These are phyloP conservation scores for Laticauda colubrina DNA, from an alignment of 2,113 vertebrate species.

Conservation along the genomic window DNA sequence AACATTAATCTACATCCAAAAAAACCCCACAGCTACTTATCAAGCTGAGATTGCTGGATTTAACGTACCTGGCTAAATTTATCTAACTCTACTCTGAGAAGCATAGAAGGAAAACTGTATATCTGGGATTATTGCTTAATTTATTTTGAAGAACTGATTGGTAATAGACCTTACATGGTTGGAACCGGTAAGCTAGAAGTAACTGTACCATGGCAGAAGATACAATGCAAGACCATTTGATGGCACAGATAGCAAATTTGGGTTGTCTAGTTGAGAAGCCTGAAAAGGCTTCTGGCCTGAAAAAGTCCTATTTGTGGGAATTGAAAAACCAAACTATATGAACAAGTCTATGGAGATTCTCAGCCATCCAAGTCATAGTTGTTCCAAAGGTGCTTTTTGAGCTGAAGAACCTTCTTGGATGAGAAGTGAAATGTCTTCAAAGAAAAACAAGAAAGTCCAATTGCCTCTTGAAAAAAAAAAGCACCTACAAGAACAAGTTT, in stretches of 20 bases:
- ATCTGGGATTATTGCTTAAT: not conserved
- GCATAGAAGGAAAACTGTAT: not conserved
- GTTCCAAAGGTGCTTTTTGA: no score
- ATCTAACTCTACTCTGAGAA: not conserved
- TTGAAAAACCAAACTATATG: not conserved
- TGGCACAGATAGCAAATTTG: not conserved
- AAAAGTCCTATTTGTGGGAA: not conserved
- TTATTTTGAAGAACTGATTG: not conserved
- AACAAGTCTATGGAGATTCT: no score
- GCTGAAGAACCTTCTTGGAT: no score
- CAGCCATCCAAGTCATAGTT: no score
- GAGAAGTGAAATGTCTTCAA: no score
- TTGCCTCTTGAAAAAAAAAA: no score
- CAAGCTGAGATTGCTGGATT: not conserved
- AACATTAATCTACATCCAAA: not conserved
- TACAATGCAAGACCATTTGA: not conserved
- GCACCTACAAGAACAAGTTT: not conserved
- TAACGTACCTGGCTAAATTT: not conserved
- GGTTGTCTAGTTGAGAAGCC: not conserved
- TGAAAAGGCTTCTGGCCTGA: not conserved
- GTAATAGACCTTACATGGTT: not conserved
- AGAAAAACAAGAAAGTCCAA: no score
- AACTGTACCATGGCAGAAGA: not conserved
- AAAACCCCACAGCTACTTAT: not conserved
- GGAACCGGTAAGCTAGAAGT: not conserved